Percentiles rank a stretch among this genome's conserved stretches.
Conservation (phyloP, 2,888 invertebrate species). For the Andrena praecox region DNA sequence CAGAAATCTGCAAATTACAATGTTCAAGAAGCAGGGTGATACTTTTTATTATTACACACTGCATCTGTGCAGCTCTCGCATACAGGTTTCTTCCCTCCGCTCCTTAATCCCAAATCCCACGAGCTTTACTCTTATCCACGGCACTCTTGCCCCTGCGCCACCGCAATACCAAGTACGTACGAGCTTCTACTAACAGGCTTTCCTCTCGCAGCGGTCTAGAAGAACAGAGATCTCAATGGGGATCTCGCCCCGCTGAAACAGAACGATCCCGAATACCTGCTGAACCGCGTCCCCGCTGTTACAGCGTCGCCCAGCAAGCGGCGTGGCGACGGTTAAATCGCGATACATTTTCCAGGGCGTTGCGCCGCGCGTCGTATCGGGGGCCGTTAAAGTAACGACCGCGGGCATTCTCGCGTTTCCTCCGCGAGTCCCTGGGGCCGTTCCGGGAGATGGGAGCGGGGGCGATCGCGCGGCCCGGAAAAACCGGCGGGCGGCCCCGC, state of each 20-base stretch:
- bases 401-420: conserved; percentile 33
- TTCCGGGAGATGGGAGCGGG: conserved; percentile 2
- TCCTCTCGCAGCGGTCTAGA: no score
- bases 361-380: conserved; percentile 41
- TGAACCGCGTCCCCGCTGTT: neutral
- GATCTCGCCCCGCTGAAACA: neutral
- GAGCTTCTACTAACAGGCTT: no score
- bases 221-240: neutral
- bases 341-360: conserved; percentile 42
- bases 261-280: neutral
- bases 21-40: no score
- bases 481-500: neutral
- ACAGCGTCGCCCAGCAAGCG: conserved; percentile 1
- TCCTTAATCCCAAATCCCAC: no score
- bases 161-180: no score
- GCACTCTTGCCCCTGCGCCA: no score
- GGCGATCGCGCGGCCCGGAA: neutral
- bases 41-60: no score
- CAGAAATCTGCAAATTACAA: no score
- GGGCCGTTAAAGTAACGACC: conserved; percentile 46
- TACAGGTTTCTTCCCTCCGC: no score
- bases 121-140: no score
- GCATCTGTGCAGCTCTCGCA: no score
- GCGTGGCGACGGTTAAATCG: conserved; percentile 25
- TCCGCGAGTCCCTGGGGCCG: neutral